Base-by-base conservation (phyloP, 2,888 invertebrate genomes). In the Tanypteryx hageni region DNA sequence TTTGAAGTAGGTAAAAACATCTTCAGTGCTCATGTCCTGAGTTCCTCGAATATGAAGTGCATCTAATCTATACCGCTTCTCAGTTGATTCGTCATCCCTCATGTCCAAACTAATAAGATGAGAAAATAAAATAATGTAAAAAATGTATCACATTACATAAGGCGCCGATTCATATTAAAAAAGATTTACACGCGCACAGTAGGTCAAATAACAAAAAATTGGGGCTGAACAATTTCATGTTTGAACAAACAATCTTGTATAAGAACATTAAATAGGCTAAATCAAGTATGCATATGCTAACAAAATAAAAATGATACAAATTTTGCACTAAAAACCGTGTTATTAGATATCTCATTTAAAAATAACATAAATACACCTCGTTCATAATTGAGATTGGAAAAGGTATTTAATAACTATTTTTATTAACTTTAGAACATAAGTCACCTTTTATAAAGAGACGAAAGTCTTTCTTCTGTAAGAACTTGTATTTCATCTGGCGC, bases 1-100 rank as follows among this genome's bases (percentile, higher is more conserved):
- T 94, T 96, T 96, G 94, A 98, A 97, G 95, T 98, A 98, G 93
- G 96, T 96, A 94, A 98, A 97, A 92, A 98, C 96, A 94, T 98
- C 98, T 94, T 97, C 96, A 5, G 98, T 97, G 93, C 96, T 97
- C 96, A 98, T 96, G 64, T 97, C 96, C 94, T 97, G 96, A 0
- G 97, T 96, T 91, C 98, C 98, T 94, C 97, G 95, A 94, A 98
- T 95, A 94, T 98, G 97, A 89, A 98, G 95, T 31, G 97, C 96
- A 95, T 98, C 97, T 94, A 97, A 96, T 93, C 97, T 96, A 93
- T 96, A 96, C 94, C 97, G 96, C 94, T 96, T 96, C 94, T 97
- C 96, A 13, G 91, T 92, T 16, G 92, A 93, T 94, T 96, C 96
- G 58, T 96, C 96, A 94, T 95, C 95, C 93, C 95, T 95, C 68